These are phyloP conservation scores for Mus spretus DNA, from an alignment of 2,797 vertebrate genomes.

Conservation along the genomic window DNA sequence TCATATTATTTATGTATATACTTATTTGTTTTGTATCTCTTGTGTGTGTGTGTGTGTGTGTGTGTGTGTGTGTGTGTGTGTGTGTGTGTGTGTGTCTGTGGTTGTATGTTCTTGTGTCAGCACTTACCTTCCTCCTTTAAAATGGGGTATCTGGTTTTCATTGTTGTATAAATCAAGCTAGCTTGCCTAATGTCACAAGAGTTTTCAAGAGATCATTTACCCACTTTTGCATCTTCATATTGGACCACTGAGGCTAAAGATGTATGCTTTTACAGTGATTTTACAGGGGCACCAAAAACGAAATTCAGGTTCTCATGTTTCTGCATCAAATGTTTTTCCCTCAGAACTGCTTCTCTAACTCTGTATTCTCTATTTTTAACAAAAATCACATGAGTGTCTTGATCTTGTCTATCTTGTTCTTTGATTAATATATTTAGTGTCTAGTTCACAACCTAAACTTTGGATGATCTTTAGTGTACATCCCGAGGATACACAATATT, in stretches of 20 bases:
- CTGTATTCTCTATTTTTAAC: constrained; percentile 15
- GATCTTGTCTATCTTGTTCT: not conserved
- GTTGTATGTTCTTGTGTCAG: not conserved
- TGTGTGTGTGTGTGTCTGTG: not conserved
- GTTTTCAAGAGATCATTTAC: not conserved
- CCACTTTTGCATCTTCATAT: not conserved
- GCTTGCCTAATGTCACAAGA: not conserved
- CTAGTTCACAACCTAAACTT: not conserved
- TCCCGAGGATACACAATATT: not conserved
- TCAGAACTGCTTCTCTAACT: no score
- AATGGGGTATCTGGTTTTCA: not conserved
- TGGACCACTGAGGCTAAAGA: not conserved
- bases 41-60: not conserved
- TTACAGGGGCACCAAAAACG: not conserved
- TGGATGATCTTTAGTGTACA: not conserved
- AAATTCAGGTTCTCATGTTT: not conserved
- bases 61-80: not conserved
- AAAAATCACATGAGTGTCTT: not conserved
- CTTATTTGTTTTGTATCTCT: not conserved
- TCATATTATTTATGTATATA: not conserved
- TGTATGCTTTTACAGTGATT: not conserved
- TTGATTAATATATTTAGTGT: not conserved
- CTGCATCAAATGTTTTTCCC: not conserved
- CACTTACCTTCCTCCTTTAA: not conserved
- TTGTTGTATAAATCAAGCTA: not conserved